These are phyloP conservation scores for Globia sparganii DNA, from an alignment of 2,888 invertebrate genomes.

Conservation along the genomic window DNA sequence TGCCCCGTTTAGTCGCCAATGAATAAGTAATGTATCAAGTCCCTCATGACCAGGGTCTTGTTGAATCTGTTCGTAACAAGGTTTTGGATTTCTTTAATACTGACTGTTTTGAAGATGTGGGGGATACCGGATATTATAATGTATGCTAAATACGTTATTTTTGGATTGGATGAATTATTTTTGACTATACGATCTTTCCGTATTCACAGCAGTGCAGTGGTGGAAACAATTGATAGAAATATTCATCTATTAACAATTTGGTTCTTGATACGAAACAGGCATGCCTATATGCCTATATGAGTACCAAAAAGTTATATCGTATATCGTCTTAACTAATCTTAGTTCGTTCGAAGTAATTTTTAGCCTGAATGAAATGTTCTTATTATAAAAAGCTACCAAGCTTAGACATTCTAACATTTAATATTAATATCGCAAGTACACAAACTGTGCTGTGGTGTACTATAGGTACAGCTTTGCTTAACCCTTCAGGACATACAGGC, in stretches of 20 bases:
- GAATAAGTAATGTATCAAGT: conserved; percentile 69
- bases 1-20: conserved; percentile 72
- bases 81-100: conserved; percentile 63
- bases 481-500: no score
- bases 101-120: conserved; percentile 17
- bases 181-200: neutral
- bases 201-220: neutral
- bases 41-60: conserved; percentile 49
- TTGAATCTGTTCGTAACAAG: conserved; percentile 47
- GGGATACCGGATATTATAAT: conserved; percentile 18
- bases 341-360: neutral
- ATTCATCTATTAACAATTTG: neutral
- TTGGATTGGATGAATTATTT: neutral
- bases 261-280: neutral
- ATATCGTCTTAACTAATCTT: neutral
- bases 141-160: neutral
- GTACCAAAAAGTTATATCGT: neutral
- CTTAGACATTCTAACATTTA: neutral
- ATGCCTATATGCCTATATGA: neutral
- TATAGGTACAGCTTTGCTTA: no score
- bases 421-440: neutral
- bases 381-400: neutral
- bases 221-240: neutral
- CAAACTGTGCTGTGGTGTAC: neutral
- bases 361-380: neutral